These are phyloP conservation scores for Perognathus longimembris DNA, from an alignment of 2,113 vertebrate genomes.

Conservation along the genomic window DNA sequence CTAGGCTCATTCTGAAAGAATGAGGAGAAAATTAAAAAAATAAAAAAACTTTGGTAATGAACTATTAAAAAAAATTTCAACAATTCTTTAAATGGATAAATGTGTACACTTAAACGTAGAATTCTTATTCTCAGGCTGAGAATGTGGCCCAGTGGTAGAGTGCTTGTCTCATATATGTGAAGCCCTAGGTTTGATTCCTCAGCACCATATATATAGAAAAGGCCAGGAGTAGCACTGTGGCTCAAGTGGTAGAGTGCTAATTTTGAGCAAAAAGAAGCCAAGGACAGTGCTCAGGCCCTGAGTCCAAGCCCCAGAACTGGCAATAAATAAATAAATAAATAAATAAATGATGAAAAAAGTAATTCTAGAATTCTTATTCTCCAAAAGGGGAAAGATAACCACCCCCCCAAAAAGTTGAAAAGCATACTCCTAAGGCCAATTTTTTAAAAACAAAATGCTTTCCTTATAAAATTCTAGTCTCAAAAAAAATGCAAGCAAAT, in stretches of 20 bases:
- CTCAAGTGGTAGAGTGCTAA: too few species aligned
- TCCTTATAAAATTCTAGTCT: conserved; percentile 30
- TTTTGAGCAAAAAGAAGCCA: too few species aligned
- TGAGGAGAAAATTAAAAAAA: conserved; percentile 43
- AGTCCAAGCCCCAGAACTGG: too few species aligned
- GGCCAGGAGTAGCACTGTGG: too few species aligned
- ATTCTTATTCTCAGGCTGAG: too few species aligned
- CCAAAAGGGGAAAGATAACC: neutral
- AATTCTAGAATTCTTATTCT: conserved; percentile 5
- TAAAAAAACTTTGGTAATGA: conserved; percentile 21
- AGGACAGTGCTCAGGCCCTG: too few species aligned
- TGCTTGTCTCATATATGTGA: too few species aligned
- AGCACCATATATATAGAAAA: too few species aligned
- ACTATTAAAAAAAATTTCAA: neutral
- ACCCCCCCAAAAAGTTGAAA: neutral
- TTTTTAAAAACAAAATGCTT: conserved; percentile 23
- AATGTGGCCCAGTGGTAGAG: too few species aligned
- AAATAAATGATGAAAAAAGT: too few species aligned
- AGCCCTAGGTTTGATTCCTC: too few species aligned
- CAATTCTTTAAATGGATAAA: conserved; percentile 7
- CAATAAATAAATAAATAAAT: too few species aligned
- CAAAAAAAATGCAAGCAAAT: conserved; percentile 31
- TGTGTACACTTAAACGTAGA: neutral
- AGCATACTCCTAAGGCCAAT: neutral
- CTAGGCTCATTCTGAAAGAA: conserved; percentile 92